Percentiles rank a stretch among this genome's conserved stretches.
Evolutionary conservation across 2,888 invertebrate species (phyloP).

Genomic region (Odiellus spinosus): DNA sequence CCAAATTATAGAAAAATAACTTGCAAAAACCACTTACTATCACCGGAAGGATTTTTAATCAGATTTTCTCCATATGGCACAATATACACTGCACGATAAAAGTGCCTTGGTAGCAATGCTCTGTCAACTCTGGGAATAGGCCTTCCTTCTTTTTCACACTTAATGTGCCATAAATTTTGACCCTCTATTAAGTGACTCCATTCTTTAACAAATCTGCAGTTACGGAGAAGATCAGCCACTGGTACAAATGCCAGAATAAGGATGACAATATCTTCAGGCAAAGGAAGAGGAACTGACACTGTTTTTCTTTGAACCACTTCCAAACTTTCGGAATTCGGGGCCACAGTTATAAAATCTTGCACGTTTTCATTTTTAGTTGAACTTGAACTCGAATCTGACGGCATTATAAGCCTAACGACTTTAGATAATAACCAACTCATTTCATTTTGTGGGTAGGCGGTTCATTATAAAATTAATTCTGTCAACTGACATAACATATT

Average conservation of each 20-base stretch:
- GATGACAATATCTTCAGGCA: conserved; percentile 6
- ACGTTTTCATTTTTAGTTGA: too few relatives aligned
- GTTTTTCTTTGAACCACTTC: too few relatives aligned
- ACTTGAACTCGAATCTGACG: too few relatives aligned
- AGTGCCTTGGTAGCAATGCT: conserved; percentile 3
- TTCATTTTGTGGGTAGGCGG: too few relatives aligned
- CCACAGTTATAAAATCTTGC: too few relatives aligned
- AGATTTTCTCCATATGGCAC: conserved; percentile 36
- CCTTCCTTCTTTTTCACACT: conserved; percentile 26
- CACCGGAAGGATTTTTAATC: conserved; percentile 37
- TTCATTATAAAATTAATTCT: too few relatives aligned
- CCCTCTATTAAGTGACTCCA: conserved; percentile 36
- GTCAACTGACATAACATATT: too few relatives aligned
- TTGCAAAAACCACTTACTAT: too few relatives aligned
- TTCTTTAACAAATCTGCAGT: conserved; percentile 34
- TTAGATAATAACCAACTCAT: too few relatives aligned
- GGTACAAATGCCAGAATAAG: conserved; percentile 8
- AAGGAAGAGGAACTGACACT: neutral
- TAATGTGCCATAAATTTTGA: conserved; percentile 31
- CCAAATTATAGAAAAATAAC: too few relatives aligned
- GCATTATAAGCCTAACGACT: too few relatives aligned
- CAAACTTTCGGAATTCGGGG: too few relatives aligned
- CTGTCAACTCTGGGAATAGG: conserved; percentile 17
- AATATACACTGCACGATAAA: conserved; percentile 25
- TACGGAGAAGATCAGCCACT: conserved; percentile 2